phyloP scores from a whole-genome alignment of 1,140 invertebrate genomes.

The Bombyx mori region ASM3026992v2 NC_085116.1:8574501-8575000 shows the following conservation, averaged over 20 bases:
- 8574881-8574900: slow-evolving; percentile 83
- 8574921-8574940: slow-evolving; percentile 81
- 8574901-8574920: slow-evolving; percentile 81
- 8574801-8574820: slow-evolving; percentile 85
- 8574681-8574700: slow-evolving; percentile 83
- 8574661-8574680: slow-evolving; percentile 87
- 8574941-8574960: slow-evolving; percentile 55
- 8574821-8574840: slow-evolving; percentile 84
- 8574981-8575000: not conserved
- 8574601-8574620: slow-evolving; percentile 86
- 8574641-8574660: slow-evolving; percentile 87
- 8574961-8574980: not conserved
- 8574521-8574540: slow-evolving; percentile 85
- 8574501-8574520: slow-evolving; percentile 82
- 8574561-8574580: slow-evolving; percentile 79
- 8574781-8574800: slow-evolving; percentile 87
- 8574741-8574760: slow-evolving; percentile 84
- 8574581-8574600: slow-evolving; percentile 86
- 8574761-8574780: slow-evolving; percentile 86
- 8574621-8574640: slow-evolving; percentile 84
- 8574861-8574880: slow-evolving; percentile 82
- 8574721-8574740: slow-evolving; percentile 78
- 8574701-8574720: slow-evolving; percentile 88
- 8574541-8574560: slow-evolving; percentile 82
- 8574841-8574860: slow-evolving; percentile 85